Percentiles rank a stretch among this genome's conserved stretches.
Conservation (phyloP, 2,797 vertebrate genomes). For the Enteromius afrohamiltoni region DNA sequence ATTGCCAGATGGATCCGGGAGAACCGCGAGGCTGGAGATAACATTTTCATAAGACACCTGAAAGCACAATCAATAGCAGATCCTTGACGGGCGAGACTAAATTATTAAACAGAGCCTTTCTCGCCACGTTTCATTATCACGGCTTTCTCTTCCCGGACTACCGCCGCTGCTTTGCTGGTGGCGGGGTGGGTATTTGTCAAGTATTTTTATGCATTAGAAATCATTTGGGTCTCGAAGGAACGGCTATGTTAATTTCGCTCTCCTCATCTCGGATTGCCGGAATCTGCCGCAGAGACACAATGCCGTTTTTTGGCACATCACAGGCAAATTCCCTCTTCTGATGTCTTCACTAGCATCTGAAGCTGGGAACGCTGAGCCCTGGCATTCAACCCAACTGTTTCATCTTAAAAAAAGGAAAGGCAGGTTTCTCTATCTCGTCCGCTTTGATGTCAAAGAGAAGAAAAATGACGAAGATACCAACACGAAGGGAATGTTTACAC, state of each 20-base stretch:
- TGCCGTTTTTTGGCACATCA: constrained; percentile 66
- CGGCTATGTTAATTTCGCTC: constrained; percentile 75
- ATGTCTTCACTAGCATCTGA: constrained; percentile 75
- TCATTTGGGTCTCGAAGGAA: constrained; percentile 70
- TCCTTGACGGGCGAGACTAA: constrained; percentile 82
- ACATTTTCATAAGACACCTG: constrained; percentile 84
- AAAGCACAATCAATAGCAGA: constrained; percentile 89
- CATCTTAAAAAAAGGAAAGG: constrained; percentile 71
- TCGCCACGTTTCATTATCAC: constrained; percentile 78
- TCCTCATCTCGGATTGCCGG: constrained; percentile 64
- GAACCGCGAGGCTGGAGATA: constrained; percentile 78
- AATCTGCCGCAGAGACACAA: constrained; percentile 63
- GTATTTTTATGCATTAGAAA: constrained; percentile 68
- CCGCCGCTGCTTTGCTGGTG: constrained; percentile 65
- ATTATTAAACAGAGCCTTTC: constrained; percentile 85
- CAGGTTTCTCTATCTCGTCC: constrained; percentile 57
- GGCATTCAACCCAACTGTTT: constrained; percentile 61
- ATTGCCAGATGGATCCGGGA: constrained; percentile 79
- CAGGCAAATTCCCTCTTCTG: constrained; percentile 70
- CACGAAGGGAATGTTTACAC: constrained; percentile 62
- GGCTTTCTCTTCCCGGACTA: constrained; percentile 77
- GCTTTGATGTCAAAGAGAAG: constrained; percentile 66
- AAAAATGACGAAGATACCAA: constrained; percentile 55
- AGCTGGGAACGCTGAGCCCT: constrained; percentile 58
- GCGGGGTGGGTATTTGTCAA: constrained; percentile 71